phyloP scores from a whole-genome alignment of 2,113 vertebrate genomes.

The Scalopus aquaticus region DNA sequence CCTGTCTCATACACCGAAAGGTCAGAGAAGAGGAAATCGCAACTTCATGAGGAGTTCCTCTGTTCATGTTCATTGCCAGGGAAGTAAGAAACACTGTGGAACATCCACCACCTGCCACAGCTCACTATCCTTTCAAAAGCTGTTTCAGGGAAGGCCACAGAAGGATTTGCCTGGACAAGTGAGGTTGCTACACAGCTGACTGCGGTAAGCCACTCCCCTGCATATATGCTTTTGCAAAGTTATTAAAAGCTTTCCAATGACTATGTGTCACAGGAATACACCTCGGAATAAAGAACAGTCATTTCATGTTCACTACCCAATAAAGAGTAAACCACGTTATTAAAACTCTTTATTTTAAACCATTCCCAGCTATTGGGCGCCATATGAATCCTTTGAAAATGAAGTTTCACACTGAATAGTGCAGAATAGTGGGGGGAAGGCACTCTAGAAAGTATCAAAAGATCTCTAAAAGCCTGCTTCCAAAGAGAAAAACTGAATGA shows the following conservation, averaged over 20 bases:
- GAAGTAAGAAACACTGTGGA: fast-evolving
- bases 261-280: background rate
- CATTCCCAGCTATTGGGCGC: background rate
- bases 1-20: background rate
- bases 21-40: background rate
- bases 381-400: conserved; percentile 7
- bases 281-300: background rate
- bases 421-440: background rate
- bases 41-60: fast-evolving
- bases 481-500: background rate
- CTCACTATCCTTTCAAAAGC: background rate
- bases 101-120: too few relatives aligned
- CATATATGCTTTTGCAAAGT: background rate
- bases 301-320: background rate
- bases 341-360: background rate
- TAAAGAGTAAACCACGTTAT: background rate
- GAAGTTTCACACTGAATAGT: background rate
- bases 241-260: background rate
- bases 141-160: background rate
- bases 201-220: background rate
- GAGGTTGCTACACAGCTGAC: background rate
- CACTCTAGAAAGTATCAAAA: background rate
- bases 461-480: background rate
- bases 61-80: fast-evolving
- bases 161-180: background rate